Percentiles rank a stretch among this genome's conserved stretches.
phyloP scores from a whole-genome alignment of 2,113 vertebrate species.

The Xiphophorus couchianus region DNA sequence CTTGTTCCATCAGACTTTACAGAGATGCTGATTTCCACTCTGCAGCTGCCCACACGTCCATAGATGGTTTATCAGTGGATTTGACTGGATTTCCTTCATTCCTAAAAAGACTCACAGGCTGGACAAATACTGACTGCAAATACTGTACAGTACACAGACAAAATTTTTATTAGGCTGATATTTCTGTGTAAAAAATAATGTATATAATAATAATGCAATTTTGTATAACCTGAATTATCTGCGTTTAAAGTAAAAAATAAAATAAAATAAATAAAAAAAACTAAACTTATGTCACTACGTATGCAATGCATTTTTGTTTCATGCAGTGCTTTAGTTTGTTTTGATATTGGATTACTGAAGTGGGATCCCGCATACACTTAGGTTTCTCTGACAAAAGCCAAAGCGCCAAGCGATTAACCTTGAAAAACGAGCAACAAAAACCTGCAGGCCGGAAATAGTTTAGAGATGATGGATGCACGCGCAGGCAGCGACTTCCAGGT shows the following conservation, averaged over 20 bases:
- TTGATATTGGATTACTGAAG: no score
- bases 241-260: no score
- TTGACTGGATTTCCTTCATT: not conserved
- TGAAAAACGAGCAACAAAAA: not conserved
- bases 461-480: conserved; percentile 28
- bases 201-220: no score
- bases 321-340: no score
- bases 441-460: not conserved
- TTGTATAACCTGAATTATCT: no score
- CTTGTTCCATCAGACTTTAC: not conserved
- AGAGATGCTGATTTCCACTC: not conserved
- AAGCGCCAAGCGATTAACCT: not conserved
- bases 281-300: no score
- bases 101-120: not conserved
- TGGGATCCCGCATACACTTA: no score
- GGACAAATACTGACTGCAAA: not conserved
- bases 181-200: no score
- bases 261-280: no score
- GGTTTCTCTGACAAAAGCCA: not conserved
- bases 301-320: no score
- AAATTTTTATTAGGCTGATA: no score
- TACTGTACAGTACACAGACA: no score
- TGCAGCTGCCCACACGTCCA: not conserved
- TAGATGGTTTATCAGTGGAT: not conserved
- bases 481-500: conserved; percentile 53